Percentiles rank a stretch among this genome's conserved stretches.
These are phyloP conservation scores for Amphipoea lucens DNA, from an alignment of 2,888 invertebrate genomes.

Conservation along the genomic window DNA sequence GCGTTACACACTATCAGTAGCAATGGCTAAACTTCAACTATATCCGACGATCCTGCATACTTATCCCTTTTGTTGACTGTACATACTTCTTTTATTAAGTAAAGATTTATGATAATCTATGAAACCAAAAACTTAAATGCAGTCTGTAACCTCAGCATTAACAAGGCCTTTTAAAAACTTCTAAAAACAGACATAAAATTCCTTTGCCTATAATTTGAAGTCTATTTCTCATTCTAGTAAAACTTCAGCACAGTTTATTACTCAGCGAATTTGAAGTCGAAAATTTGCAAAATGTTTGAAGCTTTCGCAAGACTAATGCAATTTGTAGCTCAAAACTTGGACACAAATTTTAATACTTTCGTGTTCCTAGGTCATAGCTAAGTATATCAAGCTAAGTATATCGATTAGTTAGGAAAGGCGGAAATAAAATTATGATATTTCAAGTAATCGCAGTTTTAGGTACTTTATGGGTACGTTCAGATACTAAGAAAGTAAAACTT, in stretches of 20 bases:
- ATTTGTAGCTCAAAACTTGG: slow-evolving; percentile 32
- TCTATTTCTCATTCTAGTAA: slow-evolving; percentile 23
- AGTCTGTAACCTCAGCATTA: background rate
- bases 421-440: slow-evolving; percentile 8
- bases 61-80: background rate
- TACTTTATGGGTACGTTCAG: background rate
- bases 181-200: slow-evolving; percentile 5
- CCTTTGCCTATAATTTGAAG: background rate
- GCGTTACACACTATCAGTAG: too few species aligned
- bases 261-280: slow-evolving; percentile 8
- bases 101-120: background rate
- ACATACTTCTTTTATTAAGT: background rate
- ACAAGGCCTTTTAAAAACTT: background rate
- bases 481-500: background rate
- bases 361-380: slow-evolving; percentile 19
- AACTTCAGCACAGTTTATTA: slow-evolving; percentile 22
- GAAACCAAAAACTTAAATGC: background rate
- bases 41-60: too few species aligned
- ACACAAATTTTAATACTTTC: slow-evolving; percentile 18
- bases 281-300: slow-evolving; percentile 16
- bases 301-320: slow-evolving; percentile 10
- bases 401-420: background rate
- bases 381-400: background rate
- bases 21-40: too few species aligned
- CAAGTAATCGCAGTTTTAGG: background rate